Conservation (phyloP, 2,797 vertebrate species). For the Sphenodon punctatus region DNA sequence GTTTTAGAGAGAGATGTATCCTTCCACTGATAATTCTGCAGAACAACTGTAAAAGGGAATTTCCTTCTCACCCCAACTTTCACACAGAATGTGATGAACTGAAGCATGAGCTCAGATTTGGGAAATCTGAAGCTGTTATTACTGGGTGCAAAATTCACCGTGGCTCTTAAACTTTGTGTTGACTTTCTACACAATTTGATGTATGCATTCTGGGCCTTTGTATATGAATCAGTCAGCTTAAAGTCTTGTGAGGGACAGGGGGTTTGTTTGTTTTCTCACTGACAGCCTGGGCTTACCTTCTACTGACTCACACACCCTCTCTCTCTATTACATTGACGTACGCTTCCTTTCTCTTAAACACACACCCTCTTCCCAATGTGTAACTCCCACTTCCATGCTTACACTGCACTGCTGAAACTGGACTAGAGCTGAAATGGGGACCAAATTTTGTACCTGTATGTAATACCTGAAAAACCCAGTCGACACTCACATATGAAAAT, state of each 20-base stretch:
- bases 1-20: background rate
- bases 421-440: too few relatives aligned
- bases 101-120: background rate
- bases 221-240: background rate
- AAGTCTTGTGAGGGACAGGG: too few relatives aligned
- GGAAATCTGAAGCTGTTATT: background rate
- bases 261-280: background rate
- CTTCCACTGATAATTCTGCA: background rate
- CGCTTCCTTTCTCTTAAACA: background rate
- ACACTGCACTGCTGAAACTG: too few relatives aligned
- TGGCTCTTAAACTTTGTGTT: background rate
- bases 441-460: too few relatives aligned
- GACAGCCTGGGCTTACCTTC: background rate
- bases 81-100: background rate
- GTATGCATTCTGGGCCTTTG: background rate
- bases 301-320: background rate
- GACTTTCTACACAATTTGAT: too few relatives aligned
- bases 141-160: background rate
- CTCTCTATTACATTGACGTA: too few relatives aligned
- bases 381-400: background rate
- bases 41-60: background rate
- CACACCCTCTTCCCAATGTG: background rate
- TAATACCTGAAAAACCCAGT: too few relatives aligned
- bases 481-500: too few relatives aligned
- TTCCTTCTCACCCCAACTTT: background rate